Percentiles rank a stretch among this genome's conserved stretches.
These are phyloP conservation scores for Idaea aversata DNA, from an alignment of 2,888 invertebrate species.

Conservation along the genomic window DNA sequence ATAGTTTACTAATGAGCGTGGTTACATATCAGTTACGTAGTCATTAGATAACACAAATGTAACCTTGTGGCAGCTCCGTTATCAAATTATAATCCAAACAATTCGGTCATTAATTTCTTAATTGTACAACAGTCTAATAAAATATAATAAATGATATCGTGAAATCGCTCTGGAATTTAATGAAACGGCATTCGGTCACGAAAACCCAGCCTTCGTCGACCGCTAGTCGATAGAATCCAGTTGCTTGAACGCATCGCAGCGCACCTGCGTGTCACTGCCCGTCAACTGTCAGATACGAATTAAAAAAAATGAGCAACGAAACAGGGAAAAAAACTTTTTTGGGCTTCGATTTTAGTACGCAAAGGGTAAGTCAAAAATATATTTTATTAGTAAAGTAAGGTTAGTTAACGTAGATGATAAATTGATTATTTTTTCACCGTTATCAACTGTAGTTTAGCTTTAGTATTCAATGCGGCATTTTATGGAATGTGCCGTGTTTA, in stretches of 20 bases:
- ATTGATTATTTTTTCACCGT: background rate
- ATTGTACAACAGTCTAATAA: constrained; percentile 34
- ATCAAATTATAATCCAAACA: constrained; percentile 36
- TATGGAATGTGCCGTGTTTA: background rate
- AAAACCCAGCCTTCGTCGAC: constrained; percentile 30
- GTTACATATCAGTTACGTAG: background rate
- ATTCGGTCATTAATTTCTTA: constrained; percentile 40
- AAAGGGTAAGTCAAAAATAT: constrained; percentile 82
- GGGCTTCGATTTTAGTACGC: constrained; percentile 93
- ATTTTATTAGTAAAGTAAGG: background rate
- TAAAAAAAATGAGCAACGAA: constrained; percentile 63
- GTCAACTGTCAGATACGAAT: constrained; percentile 54
- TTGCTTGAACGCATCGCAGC: constrained; percentile 45
- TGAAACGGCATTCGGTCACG: constrained; percentile 55
- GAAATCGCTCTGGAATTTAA: constrained; percentile 47
- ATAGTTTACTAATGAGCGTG: background rate
- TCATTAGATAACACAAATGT: constrained; percentile 29
- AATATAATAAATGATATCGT: constrained; percentile 48
- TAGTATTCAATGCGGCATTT: background rate
- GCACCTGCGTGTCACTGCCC: constrained; percentile 43
- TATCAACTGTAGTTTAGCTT: background rate
- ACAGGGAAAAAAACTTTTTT: constrained; percentile 82
- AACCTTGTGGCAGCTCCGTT: constrained; percentile 41
- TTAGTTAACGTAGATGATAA: background rate
- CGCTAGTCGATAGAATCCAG: constrained; percentile 7